Conservation (phyloP, 2,888 invertebrate genomes). For the Megalurothrips usitatus region DNA sequence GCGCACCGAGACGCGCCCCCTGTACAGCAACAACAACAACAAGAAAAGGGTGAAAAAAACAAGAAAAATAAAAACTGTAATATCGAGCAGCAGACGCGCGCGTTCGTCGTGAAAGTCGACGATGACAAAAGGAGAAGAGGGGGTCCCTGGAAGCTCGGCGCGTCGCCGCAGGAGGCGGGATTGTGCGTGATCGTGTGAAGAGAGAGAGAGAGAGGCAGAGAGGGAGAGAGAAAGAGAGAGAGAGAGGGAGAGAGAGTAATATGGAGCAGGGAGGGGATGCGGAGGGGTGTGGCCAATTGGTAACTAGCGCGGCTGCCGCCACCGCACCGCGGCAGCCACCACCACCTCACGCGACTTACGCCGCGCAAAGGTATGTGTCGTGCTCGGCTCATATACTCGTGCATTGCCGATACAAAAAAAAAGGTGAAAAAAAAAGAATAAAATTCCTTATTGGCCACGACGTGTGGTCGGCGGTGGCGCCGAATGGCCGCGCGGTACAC, state of each 20-base stretch:
- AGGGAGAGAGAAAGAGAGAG: neutral
- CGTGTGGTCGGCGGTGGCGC: no score
- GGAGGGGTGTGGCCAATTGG: neutral
- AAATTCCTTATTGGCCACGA: no score
- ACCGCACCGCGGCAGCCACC: neutral
- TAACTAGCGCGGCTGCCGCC: neutral
- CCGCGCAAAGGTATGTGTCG: neutral
- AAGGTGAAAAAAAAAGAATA: neutral
- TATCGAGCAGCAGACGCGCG: neutral
- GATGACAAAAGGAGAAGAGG: neutral
- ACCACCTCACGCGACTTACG: neutral
- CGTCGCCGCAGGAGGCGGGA: constrained; percentile 2
- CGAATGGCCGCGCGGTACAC: no score
- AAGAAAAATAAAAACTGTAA: neutral
- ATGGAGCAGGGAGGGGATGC: neutral
- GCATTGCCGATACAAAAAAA: neutral
- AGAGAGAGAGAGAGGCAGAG: neutral
- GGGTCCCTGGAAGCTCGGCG: neutral
- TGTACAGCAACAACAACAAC: neutral
- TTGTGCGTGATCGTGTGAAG: constrained; percentile 21
- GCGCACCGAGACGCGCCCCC: neutral
- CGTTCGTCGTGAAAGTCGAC: neutral
- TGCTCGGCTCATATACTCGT: neutral
- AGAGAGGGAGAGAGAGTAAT: neutral
- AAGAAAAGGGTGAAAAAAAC: neutral